Evolutionary conservation across 2,797 vertebrate genomes (phyloP).

Genomic region (Yasuhikotakia modesta): DNA sequence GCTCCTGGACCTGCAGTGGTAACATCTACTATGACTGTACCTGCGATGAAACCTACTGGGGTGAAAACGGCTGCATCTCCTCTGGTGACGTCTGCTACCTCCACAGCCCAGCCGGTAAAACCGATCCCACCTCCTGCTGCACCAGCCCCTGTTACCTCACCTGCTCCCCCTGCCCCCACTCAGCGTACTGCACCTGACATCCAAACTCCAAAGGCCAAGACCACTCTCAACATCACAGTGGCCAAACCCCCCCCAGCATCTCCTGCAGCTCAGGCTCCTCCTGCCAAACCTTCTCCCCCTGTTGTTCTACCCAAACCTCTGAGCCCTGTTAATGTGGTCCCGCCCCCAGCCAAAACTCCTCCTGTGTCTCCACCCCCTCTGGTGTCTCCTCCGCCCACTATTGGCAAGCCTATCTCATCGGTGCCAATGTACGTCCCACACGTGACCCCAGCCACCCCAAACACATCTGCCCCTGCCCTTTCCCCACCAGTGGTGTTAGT

Average conservation of each 20-base stretch:
- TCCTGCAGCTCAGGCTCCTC: conserved; percentile 42
- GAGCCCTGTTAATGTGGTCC: conserved; percentile 66
- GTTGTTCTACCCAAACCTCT: conserved; percentile 77
- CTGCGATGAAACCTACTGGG: conserved; percentile 70
- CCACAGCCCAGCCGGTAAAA: conserved; percentile 53
- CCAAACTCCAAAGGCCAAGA: conserved; percentile 74
- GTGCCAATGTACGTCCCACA: conserved; percentile 76
- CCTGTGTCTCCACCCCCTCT: conserved; percentile 64
- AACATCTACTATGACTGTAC: conserved; percentile 78
- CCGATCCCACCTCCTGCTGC: conserved; percentile 61
- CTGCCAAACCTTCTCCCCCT: conserved; percentile 69
- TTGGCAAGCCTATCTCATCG: conserved; percentile 81
- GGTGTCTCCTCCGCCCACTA: conserved; percentile 63
- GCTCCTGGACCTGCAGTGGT: conserved; percentile 69
- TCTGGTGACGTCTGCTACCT: conserved; percentile 47
- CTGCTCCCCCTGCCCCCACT: conserved; percentile 31
- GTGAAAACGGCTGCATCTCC: conserved; percentile 63
- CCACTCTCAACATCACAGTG: conserved; percentile 74
- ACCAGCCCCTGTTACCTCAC: conserved; percentile 55
- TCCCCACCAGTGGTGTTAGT: conserved; percentile 75
- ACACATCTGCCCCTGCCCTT: conserved; percentile 53
- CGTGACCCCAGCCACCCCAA: conserved; percentile 62
- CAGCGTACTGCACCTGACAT: conserved; percentile 53
- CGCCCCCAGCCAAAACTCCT: conserved; percentile 61
- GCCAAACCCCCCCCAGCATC: conserved; percentile 63